phyloP scores from a whole-genome alignment of 2,113 vertebrate species.

The Agelaius phoeniceus region DNA sequence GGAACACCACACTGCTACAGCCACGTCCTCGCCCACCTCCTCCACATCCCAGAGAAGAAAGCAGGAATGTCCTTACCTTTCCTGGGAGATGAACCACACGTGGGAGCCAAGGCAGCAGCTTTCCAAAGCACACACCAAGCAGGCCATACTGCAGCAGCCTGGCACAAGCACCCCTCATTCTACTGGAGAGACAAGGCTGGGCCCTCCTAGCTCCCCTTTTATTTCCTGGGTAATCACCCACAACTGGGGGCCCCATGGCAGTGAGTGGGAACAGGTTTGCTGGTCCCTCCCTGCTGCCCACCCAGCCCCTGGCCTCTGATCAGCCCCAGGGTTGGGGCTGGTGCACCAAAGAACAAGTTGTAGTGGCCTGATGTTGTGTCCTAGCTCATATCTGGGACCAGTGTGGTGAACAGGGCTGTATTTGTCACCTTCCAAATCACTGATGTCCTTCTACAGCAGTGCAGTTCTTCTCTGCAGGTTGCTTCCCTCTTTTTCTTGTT shows the following conservation, averaged over 20 bases:
- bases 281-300: neutral
- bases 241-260: rapidly evolving
- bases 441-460: neutral
- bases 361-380: too few species aligned
- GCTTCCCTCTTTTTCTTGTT: neutral
- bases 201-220: neutral
- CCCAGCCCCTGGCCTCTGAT: neutral
- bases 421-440: neutral
- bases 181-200: rapidly evolving
- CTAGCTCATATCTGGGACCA: neutral
- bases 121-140: rapidly evolving
- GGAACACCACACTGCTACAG: neutral
- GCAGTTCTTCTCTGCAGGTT: neutral
- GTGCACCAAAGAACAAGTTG: neutral
- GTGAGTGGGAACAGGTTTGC: neutral
- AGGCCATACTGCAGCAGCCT: rapidly evolving
- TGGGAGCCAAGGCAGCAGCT: neutral
- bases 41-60: neutral
- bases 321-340: neutral
- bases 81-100: rapidly evolving
- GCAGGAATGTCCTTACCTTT: neutral
- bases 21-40: neutral
- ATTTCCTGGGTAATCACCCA: neutral
- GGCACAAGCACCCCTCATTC: rapidly evolving
- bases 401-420: neutral